Conservation (phyloP, 2,113 vertebrate species). For the Solenodon paradoxus region DNA sequence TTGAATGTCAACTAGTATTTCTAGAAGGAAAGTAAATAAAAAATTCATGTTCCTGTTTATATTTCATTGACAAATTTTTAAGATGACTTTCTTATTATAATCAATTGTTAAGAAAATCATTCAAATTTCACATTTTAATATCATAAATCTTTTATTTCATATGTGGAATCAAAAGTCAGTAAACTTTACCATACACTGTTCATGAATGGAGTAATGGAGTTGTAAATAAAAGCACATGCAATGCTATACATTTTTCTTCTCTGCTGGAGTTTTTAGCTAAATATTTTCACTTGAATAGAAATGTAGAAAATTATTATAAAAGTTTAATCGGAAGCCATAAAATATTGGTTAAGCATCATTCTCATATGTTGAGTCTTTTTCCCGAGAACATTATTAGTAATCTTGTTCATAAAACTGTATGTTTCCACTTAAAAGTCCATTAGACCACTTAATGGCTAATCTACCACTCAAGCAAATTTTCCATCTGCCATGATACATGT, state of each 20-base stretch:
- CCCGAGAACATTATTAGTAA: slow-evolving; percentile 33
- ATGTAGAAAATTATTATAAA: slow-evolving; percentile 43
- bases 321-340: slow-evolving; percentile 24
- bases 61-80: neutral
- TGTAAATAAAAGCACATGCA: neutral
- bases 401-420: slow-evolving; percentile 49
- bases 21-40: neutral
- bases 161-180: neutral
- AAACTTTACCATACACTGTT: neutral
- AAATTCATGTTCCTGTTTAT: neutral
- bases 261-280: neutral
- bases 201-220: neutral
- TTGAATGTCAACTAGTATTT: neutral
- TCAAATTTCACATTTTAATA: slow-evolving; percentile 5
- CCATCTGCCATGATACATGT: neutral
- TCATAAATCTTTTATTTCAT: neutral
- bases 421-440: slow-evolving; percentile 55
- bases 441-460: neutral
- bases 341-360: slow-evolving; percentile 36
- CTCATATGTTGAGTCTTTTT: slow-evolving; percentile 22
- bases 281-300: slow-evolving; percentile 5
- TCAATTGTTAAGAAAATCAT: neutral
- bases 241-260: neutral
- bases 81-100: neutral
- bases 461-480: slow-evolving; percentile 22